phyloP scores from a whole-genome alignment of 2,113 vertebrate genomes.

The Callaeas wilsoni region DNA sequence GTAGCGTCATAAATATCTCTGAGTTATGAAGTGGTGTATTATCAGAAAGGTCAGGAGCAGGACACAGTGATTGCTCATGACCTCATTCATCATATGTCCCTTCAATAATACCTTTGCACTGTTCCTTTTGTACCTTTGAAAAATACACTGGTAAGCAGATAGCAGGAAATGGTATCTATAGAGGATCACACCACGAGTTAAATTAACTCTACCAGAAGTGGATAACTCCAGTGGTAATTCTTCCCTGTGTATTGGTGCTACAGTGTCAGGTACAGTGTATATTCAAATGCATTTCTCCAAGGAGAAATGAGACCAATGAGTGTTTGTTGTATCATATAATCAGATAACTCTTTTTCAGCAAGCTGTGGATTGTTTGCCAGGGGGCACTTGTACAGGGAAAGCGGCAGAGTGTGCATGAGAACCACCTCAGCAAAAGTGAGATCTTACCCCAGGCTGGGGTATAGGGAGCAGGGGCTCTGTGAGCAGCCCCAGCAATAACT shows the following conservation, averaged over 20 bases:
- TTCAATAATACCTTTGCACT: background rate
- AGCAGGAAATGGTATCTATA: background rate
- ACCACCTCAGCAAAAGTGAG: background rate
- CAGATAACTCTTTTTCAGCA: background rate
- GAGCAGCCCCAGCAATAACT: background rate
- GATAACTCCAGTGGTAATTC: background rate
- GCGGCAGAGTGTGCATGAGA: background rate
- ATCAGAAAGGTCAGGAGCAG: constrained; percentile 10
- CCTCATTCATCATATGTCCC: background rate
- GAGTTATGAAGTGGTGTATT: background rate
- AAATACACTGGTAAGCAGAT: background rate
- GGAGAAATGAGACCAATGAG: background rate
- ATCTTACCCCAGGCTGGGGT: background rate
- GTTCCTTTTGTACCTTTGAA: background rate
- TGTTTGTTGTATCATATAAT: background rate
- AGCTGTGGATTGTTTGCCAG: background rate
- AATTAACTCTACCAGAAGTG: background rate
- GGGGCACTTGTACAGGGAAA: background rate
- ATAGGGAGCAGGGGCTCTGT: background rate
- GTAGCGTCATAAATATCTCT: constrained; percentile 24
- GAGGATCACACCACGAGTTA: background rate
- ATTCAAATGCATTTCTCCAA: background rate
- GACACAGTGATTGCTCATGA: background rate
- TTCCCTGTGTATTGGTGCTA: background rate
- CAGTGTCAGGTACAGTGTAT: background rate